Evolutionary conservation across 1,140 invertebrate genomes (phyloP).

Genomic region (Drosophila dunni): DNA sequence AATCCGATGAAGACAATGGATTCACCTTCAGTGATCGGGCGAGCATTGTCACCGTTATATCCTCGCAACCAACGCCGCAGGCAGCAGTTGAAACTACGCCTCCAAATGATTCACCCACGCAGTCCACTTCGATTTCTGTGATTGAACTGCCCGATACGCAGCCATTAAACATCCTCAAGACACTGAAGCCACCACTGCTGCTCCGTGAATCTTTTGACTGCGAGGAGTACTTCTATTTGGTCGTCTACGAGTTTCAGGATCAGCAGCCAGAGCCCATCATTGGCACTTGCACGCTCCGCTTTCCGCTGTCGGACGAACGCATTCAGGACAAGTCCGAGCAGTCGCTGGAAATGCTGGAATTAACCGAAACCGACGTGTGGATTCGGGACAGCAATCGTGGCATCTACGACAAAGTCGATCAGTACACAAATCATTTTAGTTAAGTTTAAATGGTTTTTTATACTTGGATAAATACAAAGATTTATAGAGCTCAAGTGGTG

Average conservation of each 20-base stretch:
- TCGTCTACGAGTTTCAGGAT: constrained; percentile 43
- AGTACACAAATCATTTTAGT: constrained; percentile 7
- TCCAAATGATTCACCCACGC: too few species aligned
- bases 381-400: constrained; percentile 30
- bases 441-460: neutral
- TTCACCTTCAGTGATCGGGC: neutral
- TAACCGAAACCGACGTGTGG: constrained; percentile 41
- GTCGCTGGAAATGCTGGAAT: constrained; percentile 23
- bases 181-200: constrained; percentile 23
- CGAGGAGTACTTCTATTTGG: constrained; percentile 40
- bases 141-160: constrained; percentile 24
- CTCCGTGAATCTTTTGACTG: constrained; percentile 26
- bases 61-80: neutral
- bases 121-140: neutral
- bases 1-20: constrained; percentile 7
- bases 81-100: neutral
- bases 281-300: constrained; percentile 47
- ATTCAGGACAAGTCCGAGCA: constrained; percentile 33
- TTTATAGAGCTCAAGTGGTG: too few species aligned
- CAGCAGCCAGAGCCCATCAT: neutral
- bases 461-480: too few species aligned
- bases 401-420: constrained; percentile 38
- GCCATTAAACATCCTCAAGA: neutral
- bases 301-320: constrained; percentile 28
- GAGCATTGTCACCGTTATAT: constrained; percentile 7